Base-by-base conservation (phyloP, 2,888 invertebrate species). In the Drepana falcataria region DNA sequence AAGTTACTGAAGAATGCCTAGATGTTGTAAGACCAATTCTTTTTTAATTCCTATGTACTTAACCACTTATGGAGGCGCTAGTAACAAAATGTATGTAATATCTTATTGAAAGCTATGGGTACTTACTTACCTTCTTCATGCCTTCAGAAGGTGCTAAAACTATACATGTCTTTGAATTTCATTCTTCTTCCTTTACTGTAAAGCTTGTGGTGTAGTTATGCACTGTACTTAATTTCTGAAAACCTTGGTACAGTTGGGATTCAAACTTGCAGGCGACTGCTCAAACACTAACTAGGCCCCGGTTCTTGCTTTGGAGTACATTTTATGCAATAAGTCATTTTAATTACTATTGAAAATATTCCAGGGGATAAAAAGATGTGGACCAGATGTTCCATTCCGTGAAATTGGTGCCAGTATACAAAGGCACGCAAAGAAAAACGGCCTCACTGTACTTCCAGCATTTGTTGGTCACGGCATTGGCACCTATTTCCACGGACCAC, bases 381-480 rank as follows among this genome's bases (percentile, higher is more conserved):
- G 92, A 47, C 94, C 94, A 0, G 91, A 88, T 35, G 85, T 89
- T 6, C 87, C 91, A 41, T 94, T 94, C 66, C 85, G 83, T 55
- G 84, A 90, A 61, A 93, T 95, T 59, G 96, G 96, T 1, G 81
- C 86, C 51, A 85, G 85, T 55, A 94, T 97, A 66, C 92, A 95
- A 65, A 83, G 88, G 53, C 92, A 92, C 62, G 96, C 96, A 0
- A 87, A 87, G 58, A 83, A 88, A 57, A 83, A 93, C 54, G 93
- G 94, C 0, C 93, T 94, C 48, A 92, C 91, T 47, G 93, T 97
- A 1, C 87, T 98, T 52, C 96, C 96, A 3, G 93, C 94, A 3
- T 96, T 98, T 77, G 92, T 95, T 59, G 98, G 99, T 0, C 98
- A 99, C 85, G 99, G 99, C 0, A 97, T 99, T 65, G 98, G 98